These are phyloP conservation scores for Erythrocercus mccallii DNA, from an alignment of 2,113 vertebrate genomes.

Conservation along the genomic window DNA sequence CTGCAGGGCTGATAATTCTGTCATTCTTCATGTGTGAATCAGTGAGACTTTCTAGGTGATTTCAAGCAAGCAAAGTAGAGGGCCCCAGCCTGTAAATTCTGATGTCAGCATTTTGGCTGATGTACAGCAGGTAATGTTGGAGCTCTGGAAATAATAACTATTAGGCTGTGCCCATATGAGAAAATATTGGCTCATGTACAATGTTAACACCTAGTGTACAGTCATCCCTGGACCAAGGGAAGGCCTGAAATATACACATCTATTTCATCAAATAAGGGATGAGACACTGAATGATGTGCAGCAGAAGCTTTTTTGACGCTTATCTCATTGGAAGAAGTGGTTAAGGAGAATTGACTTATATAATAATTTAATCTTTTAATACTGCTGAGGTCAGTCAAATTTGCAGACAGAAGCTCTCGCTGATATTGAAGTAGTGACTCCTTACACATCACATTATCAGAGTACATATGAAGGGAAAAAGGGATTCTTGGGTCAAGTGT, in stretches of 20 bases:
- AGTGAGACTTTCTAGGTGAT: background rate
- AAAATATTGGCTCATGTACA: background rate
- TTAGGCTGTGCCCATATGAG: background rate
- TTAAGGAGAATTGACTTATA: slow-evolving; percentile 26
- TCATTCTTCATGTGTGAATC: background rate
- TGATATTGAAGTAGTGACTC: background rate
- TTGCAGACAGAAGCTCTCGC: background rate
- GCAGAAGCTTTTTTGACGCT: background rate
- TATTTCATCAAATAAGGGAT: background rate
- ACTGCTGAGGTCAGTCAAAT: slow-evolving; percentile 2
- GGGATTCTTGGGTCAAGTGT: background rate
- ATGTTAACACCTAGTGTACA: background rate
- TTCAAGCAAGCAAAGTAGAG: background rate
- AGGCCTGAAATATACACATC: background rate
- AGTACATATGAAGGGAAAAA: background rate
- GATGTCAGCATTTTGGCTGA: background rate
- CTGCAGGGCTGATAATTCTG: background rate
- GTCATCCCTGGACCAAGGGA: background rate
- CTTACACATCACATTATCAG: background rate
- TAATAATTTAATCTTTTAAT: slow-evolving; percentile 43
- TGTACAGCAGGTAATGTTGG: background rate
- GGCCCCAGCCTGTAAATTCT: background rate
- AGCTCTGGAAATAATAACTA: background rate
- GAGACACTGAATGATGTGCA: background rate
- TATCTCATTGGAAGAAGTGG: background rate